Evolutionary conservation across 2,888 invertebrate genomes (phyloP).

Genomic region (Aspidiotus rigidus): DNA sequence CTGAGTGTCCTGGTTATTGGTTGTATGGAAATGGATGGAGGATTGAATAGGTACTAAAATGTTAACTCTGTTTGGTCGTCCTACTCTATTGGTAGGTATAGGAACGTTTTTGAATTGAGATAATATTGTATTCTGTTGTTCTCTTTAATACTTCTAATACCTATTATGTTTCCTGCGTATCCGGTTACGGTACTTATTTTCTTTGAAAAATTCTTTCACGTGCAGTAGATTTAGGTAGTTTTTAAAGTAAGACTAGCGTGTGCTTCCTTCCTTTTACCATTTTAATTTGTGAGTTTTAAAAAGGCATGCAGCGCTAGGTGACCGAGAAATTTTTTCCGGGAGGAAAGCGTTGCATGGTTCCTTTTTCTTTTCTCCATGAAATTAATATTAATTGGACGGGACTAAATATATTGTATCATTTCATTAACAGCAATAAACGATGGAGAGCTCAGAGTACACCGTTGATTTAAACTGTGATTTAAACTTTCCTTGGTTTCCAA

Average conservation of each 20-base stretch:
- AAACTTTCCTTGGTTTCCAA: too few relatives aligned
- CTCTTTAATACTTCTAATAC: conserved; percentile 8
- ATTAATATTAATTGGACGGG: too few relatives aligned
- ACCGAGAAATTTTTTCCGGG: too few relatives aligned
- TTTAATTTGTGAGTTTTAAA: conserved; percentile 4
- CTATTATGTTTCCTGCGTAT: conserved; percentile 2
- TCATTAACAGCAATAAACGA: too few relatives aligned
- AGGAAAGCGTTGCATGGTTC: too few relatives aligned
- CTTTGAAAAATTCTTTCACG: conserved; percentile 7
- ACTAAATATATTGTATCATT: too few relatives aligned
- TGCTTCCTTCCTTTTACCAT: conserved; percentile 1
- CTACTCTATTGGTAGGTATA: conserved; percentile 32
- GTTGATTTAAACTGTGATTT: too few relatives aligned
- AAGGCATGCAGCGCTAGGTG: too few relatives aligned
- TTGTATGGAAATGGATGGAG: conserved; percentile 20
- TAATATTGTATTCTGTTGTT: conserved; percentile 18
- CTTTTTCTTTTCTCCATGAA: too few relatives aligned
- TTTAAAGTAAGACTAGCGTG: too few relatives aligned
- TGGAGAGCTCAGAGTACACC: too few relatives aligned
- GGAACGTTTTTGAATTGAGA: conserved; percentile 32
- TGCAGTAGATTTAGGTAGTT: background rate
- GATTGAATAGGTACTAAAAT: conserved; percentile 31
- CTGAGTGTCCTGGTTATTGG: conserved; percentile 23
- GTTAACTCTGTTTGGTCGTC: conserved; percentile 27
- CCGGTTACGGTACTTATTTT: background rate